Evolutionary conservation across 1,140 invertebrate species (phyloP).

Genomic region (Aphis craccivora): DNA sequence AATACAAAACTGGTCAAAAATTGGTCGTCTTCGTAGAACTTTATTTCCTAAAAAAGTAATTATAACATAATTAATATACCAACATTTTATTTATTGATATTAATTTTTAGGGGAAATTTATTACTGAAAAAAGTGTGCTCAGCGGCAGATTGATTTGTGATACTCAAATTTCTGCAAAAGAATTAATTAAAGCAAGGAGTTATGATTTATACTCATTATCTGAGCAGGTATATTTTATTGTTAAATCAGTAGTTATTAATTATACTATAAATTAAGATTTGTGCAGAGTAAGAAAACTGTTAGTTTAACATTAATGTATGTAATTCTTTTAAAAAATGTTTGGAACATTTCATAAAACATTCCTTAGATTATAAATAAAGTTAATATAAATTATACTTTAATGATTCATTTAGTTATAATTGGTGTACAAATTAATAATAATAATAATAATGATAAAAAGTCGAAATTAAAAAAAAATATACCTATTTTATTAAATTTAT

Average conservation of each 20-base stretch:
- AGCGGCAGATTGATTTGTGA: slow-evolving; percentile 92
- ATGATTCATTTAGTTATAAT: background rate
- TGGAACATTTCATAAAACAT: background rate
- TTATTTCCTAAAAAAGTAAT: slow-evolving; percentile 69
- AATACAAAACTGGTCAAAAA: slow-evolving; percentile 88
- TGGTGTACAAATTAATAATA: background rate
- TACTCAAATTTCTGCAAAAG: slow-evolving; percentile 90
- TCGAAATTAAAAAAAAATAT: background rate
- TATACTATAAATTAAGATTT: background rate
- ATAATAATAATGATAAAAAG: background rate
- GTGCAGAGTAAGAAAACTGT: background rate
- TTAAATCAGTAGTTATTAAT: background rate
- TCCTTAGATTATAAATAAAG: background rate
- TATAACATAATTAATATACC: slow-evolving; percentile 62
- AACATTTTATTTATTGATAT: background rate
- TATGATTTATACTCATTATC: slow-evolving; percentile 90
- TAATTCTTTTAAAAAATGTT: background rate
- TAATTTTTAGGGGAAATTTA: slow-evolving; percentile 56
- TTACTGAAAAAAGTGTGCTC: slow-evolving; percentile 67
- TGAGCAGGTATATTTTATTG: slow-evolving; percentile 66
- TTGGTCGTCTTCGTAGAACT: slow-evolving; percentile 83
- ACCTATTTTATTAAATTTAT: background rate
- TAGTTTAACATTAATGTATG: background rate
- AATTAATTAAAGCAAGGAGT: slow-evolving; percentile 87
- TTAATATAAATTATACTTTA: background rate